phyloP scores from a whole-genome alignment of 2,888 invertebrate genomes.

The Atethmia centrago region DNA sequence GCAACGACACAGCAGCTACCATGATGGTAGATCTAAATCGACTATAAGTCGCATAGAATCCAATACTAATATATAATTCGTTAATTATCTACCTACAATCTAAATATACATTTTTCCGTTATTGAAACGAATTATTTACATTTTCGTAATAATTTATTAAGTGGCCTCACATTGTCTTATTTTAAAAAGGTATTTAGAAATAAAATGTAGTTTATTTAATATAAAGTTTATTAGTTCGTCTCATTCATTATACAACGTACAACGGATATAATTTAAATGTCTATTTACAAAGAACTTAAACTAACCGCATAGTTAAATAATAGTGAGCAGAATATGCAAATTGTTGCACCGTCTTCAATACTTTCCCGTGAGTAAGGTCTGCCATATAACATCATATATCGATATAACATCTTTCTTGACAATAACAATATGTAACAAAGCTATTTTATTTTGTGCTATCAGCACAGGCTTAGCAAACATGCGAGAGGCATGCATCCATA shows the following conservation, averaged over 20 bases:
- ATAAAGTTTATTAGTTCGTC: conserved; percentile 67
- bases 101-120: no score
- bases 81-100: not conserved
- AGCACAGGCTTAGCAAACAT: conserved; percentile 71
- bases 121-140: not conserved
- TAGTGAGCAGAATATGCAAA: conserved; percentile 76
- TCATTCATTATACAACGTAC: conserved; percentile 68
- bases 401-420: conserved; percentile 71
- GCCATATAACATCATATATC: no score
- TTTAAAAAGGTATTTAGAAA: conserved; percentile 41
- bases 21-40: not conserved
- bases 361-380: conserved; percentile 73
- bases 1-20: conserved; percentile 72
- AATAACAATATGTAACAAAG: conserved; percentile 69
- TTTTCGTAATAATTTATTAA: conserved; percentile 6
- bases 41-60: no score
- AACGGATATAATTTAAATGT: conserved; percentile 74
- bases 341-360: conserved; percentile 65
- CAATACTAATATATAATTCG: not conserved
- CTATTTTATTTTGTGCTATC: conserved; percentile 81
- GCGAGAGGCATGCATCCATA: conserved; percentile 54
- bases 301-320: conserved; percentile 68
- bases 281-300: conserved; percentile 79
- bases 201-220: conserved; percentile 35
- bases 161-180: not conserved